Conservation (phyloP, 2,797 vertebrate genomes). For the Trachops cirrhosus region DNA sequence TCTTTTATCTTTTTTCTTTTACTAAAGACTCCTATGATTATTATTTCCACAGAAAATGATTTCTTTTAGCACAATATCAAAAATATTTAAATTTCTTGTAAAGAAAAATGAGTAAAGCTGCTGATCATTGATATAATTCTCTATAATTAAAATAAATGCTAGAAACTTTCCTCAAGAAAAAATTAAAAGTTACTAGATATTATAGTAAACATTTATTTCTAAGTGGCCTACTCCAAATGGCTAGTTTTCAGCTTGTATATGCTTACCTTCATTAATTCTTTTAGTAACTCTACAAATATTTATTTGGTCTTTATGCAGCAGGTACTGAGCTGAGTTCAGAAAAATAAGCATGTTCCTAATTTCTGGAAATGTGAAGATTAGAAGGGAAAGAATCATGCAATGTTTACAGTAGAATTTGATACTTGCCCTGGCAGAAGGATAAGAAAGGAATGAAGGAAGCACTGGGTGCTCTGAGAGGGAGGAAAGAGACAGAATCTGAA, state of each 20-base stretch:
- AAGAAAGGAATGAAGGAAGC: neutral
- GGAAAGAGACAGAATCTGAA: neutral
- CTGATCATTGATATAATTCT: neutral
- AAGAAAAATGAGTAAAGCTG: conserved; percentile 24
- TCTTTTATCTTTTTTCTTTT: neutral
- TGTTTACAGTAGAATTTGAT: neutral
- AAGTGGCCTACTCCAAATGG: neutral
- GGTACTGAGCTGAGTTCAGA: neutral
- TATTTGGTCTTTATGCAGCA: neutral
- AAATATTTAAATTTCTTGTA: conserved; percentile 19
- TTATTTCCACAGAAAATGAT: conserved; percentile 27
- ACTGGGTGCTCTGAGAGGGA: neutral
- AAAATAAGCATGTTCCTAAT: neutral
- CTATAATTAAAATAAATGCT: neutral
- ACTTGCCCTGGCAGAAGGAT: neutral
- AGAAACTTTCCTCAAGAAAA: neutral
- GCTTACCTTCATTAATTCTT: neutral
- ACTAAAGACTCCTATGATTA: neutral
- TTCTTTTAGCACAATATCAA: neutral
- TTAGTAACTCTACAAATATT: neutral
- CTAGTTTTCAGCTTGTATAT: neutral
- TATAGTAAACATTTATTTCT: neutral
- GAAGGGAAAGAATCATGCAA: neutral
- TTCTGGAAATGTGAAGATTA: neutral
- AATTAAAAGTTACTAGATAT: neutral